These are phyloP conservation scores for Planococcus citri DNA, from an alignment of 1,140 invertebrate genomes.

Conservation along the genomic window DNA sequence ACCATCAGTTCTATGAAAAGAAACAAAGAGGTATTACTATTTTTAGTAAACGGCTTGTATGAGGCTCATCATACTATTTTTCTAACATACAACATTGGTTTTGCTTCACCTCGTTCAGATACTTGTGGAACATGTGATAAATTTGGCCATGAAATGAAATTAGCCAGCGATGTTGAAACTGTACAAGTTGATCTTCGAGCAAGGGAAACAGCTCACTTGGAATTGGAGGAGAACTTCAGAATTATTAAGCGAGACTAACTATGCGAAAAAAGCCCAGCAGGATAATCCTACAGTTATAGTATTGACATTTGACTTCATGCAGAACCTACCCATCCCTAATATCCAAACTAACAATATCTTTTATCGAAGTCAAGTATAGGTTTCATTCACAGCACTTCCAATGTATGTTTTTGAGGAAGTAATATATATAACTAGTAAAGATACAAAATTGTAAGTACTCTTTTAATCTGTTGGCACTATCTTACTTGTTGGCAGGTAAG, in stretches of 20 bases:
- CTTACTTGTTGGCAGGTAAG: too few species aligned
- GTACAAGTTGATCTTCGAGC: not conserved
- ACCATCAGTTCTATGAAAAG: too few species aligned
- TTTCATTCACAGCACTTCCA: not conserved
- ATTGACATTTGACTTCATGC: not conserved
- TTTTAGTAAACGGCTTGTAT: too few species aligned
- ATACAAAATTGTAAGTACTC: too few species aligned
- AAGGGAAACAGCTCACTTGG: not conserved
- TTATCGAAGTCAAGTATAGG: not conserved
- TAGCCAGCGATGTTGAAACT: not conserved
- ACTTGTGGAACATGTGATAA: not conserved
- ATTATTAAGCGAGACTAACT: not conserved
- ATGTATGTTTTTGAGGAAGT: not conserved
- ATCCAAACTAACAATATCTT: not conserved
- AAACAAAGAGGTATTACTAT: too few species aligned
- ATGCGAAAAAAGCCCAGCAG: not conserved
- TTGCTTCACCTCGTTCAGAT: not conserved
- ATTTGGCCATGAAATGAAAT: not conserved
- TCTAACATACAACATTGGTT: not conserved
- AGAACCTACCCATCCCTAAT: not conserved
- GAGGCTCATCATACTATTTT: not conserved
- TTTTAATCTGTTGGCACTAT: too few species aligned
- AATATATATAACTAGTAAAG: too few species aligned
- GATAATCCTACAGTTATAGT: not conserved
- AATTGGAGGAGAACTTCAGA: not conserved